phyloP scores from a whole-genome alignment of 2,888 invertebrate species.

The Agrochola macilenta region DNA sequence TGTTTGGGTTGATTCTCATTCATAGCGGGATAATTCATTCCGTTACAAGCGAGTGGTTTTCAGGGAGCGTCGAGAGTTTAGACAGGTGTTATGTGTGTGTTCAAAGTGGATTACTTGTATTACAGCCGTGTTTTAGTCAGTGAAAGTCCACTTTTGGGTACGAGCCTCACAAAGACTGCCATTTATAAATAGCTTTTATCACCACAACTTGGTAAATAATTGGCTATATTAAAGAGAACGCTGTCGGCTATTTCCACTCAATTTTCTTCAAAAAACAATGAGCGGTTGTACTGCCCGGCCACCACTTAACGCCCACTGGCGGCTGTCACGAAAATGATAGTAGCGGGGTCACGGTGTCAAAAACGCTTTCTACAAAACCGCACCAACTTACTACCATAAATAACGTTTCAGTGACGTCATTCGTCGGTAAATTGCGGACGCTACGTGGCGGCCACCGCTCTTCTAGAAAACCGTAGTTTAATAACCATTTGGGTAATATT shows the following conservation, averaged over 20 bases:
- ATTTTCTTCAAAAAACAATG: background rate
- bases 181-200: background rate
- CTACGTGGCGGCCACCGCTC: too few relatives aligned
- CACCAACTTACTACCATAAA: background rate
- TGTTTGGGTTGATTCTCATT: conserved; percentile 29
- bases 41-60: conserved; percentile 40
- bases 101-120: conserved; percentile 32
- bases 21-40: conserved; percentile 32
- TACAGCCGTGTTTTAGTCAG: background rate
- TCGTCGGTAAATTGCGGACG: too few relatives aligned
- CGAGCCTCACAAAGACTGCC: background rate
- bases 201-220: background rate
- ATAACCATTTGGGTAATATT: background rate
- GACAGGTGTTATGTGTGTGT: conserved; percentile 33
- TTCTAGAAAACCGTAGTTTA: too few relatives aligned
- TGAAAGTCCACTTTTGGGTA: background rate
- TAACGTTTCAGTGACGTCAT: background rate
- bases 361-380: background rate
- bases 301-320: background rate
- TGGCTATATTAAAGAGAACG: background rate
- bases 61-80: conserved; percentile 23
- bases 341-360: background rate
- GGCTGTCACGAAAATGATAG: background rate
- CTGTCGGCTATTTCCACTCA: background rate
- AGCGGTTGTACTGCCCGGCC: background rate